phyloP scores from a whole-genome alignment of 92 coral and sea anemone genomes.

The Ricordea florida region DNA sequence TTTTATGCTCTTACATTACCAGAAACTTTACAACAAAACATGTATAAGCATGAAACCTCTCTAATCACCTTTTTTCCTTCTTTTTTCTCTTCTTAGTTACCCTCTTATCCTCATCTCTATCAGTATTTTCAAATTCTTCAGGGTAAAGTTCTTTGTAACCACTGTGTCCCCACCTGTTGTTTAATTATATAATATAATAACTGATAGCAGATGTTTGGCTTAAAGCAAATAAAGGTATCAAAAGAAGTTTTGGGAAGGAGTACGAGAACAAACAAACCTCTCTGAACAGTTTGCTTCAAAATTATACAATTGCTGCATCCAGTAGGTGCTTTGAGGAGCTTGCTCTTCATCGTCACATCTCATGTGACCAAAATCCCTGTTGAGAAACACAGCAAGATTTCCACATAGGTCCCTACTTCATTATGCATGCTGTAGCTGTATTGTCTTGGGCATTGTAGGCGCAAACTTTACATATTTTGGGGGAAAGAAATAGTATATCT shows the following conservation, averaged over 20 bases:
- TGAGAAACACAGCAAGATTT: not conserved
- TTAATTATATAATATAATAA: not conserved
- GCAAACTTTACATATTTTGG: no score
- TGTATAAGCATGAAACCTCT: no score
- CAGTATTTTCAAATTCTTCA: constrained; percentile 73
- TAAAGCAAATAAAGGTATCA: not conserved
- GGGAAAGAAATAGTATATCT: no score
- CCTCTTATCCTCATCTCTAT: not conserved
- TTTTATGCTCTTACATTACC: no score
- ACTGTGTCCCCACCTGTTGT: constrained; percentile 92
- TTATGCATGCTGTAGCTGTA: no score
- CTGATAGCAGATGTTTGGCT: not conserved
- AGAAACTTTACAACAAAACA: no score
- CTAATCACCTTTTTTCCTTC: constrained; percentile 21
- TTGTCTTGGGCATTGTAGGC: no score
- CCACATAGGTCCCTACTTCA: not conserved
- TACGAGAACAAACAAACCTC: constrained; percentile 37
- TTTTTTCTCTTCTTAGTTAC: constrained; percentile 17
- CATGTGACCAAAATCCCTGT: constrained; percentile 55
- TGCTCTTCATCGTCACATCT: constrained; percentile 33
- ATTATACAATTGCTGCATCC: constrained; percentile 75
- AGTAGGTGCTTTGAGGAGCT: constrained; percentile 50
- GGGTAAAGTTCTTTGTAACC: constrained; percentile 97
- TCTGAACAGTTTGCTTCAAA: constrained; percentile 67
- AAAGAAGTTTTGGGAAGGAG: not conserved